Evolutionary conservation across 1,140 invertebrate species (phyloP).

Genomic region (Heliothis subflexa): DNA sequence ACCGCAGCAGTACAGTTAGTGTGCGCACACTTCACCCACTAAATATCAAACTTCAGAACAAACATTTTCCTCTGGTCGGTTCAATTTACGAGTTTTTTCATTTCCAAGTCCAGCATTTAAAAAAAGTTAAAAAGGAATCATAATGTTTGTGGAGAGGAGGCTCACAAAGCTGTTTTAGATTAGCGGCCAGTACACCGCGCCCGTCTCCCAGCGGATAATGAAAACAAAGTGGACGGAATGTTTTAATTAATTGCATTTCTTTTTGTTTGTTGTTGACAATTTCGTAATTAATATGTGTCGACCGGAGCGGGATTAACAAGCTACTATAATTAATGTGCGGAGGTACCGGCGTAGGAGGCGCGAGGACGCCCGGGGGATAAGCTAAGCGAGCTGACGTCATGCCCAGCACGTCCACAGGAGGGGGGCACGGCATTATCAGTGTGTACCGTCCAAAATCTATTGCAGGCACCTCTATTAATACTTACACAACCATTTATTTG

Average conservation of each 20-base stretch:
- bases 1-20: too few species aligned
- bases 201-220: slow-evolving; percentile 1
- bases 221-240: slow-evolving; percentile 35
- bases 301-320: slow-evolving; percentile 17
- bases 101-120: neutral
- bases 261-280: slow-evolving; percentile 37
- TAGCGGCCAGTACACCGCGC: neutral
- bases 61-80: neutral
- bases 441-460: too few species aligned
- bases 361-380: neutral
- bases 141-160: neutral
- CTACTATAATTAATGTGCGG: slow-evolving; percentile 15
- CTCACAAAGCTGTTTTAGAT: neutral
- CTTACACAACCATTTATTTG: too few species aligned
- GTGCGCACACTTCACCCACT: too few species aligned
- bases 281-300: slow-evolving; percentile 28
- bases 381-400: too few species aligned
- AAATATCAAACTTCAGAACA: neutral
- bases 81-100: slow-evolving; percentile 2
- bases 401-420: too few species aligned
- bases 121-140: slow-evolving; percentile 14
- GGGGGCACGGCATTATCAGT: too few species aligned
- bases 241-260: slow-evolving; percentile 32
- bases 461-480: too few species aligned
- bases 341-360: neutral